A percentile compares a stretch with the other conserved stretches of the same genome.
Evolutionary conservation across 2,888 invertebrate genomes (phyloP).

Genomic region (Syrista parreyssii): DNA sequence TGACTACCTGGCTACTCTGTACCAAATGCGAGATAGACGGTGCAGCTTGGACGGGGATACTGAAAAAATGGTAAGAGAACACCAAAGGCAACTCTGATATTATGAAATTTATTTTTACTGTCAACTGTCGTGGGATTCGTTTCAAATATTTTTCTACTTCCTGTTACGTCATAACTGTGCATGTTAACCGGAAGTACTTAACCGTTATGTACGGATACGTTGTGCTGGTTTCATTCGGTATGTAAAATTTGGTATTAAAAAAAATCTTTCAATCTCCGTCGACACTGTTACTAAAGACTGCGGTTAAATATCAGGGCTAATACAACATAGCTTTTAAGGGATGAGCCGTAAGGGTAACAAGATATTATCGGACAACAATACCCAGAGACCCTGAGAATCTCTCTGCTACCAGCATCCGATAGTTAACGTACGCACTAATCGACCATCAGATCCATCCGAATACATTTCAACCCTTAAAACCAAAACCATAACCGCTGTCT

Average conservation of each 20-base stretch:
- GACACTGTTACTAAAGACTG: not conserved
- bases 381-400: not conserved
- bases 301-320: slow-evolving; percentile 34
- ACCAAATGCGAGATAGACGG: not conserved
- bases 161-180: too few relatives aligned
- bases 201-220: not conserved
- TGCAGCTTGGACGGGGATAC: not conserved
- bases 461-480: not conserved
- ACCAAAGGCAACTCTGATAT: not conserved
- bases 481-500: not conserved
- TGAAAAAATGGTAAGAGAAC: not conserved
- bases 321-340: slow-evolving; percentile 43
- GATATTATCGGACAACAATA: slow-evolving; percentile 41
- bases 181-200: not conserved
- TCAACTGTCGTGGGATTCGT: too few relatives aligned
- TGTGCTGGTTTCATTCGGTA: too few relatives aligned
- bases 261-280: not conserved
- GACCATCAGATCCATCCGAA: not conserved
- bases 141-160: too few relatives aligned
- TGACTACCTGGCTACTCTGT: not conserved
- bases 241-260: not conserved
- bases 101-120: not conserved
- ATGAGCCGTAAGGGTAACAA: slow-evolving; percentile 44
- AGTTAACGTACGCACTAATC: not conserved
- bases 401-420: not conserved